Evolutionary conservation across 2,888 invertebrate genomes (phyloP), one percentile per base, ranked within the genome.

Genomic region (Xylocampa areola): DNA sequence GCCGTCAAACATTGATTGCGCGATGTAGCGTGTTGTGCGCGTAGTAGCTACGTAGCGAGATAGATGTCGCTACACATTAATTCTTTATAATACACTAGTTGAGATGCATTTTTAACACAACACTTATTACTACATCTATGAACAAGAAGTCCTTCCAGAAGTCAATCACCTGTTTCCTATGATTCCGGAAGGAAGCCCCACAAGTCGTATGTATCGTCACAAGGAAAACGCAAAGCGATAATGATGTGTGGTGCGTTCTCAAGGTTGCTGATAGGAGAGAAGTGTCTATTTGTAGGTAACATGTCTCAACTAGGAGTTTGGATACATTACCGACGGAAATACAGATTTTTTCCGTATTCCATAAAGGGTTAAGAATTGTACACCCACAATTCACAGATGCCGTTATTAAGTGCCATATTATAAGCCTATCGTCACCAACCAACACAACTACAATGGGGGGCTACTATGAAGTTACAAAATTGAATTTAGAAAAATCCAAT

Each of bases 161-260:
- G 33, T 25, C 45, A 11, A 64, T 48, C 35, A 49, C 16, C 40
- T 47, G 36, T 36, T 69, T 69, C 57, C 65, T 45, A 30, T 19
- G 14, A 17, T 19, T 33, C 40, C 53, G 70, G 75, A 66, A 71
- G 57, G 57, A 74, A 74, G 51, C 48, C 51, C 25, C 29, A 27
- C 33, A 30, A 32, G 8, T 70, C 23, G n/a, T n/a, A n/a, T 37
- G n/a, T 19, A 32, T 44, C 27, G 7, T 27, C 32, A 30, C 32
- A 48, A 63, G 49, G 65, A 41, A 50, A 69, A 65, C 47, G 41
- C 47, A 57, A 47, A 51, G 35, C 27, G 70, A 48, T 65, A 70
- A 57, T 51, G 11, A 10, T 3, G 17, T 10, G 25, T 29, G 30
- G 32, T 27, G 27, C 43, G 41, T 57, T 51, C 25, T 14, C 35